Percentiles rank a stretch among this genome's conserved stretches.
Evolutionary conservation across 2,888 invertebrate genomes (phyloP).

Genomic region (Argynnis bischoffii): DNA sequence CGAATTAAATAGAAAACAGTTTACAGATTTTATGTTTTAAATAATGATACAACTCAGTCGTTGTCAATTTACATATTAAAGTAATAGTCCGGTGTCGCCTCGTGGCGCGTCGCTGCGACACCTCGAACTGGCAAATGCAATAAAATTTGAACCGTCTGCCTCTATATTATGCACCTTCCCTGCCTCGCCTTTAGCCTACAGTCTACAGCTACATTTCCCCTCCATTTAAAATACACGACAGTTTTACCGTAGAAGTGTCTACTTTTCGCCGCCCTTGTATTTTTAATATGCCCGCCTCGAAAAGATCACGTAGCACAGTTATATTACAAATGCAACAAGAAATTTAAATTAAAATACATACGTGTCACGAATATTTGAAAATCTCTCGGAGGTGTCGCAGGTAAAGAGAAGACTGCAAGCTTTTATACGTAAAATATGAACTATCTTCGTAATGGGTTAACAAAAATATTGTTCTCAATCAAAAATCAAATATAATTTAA

Average conservation of each 20-base stretch:
- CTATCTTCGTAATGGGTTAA: too few relatives aligned
- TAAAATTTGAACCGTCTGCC: conserved; percentile 8
- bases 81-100: neutral
- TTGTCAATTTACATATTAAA: neutral
- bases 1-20: too few relatives aligned
- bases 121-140: conserved; percentile 1
- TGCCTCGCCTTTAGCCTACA: conserved; percentile 17
- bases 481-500: too few relatives aligned
- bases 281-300: conserved; percentile 24
- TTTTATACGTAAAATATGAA: neutral
- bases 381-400: conserved; percentile 7
- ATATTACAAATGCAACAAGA: conserved; percentile 26
- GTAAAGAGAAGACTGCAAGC: neutral
- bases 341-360: conserved; percentile 31
- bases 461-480: too few relatives aligned
- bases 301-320: conserved; percentile 17
- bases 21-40: too few relatives aligned
- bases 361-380: conserved; percentile 30
- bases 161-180: conserved; percentile 6
- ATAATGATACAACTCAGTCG: too few relatives aligned
- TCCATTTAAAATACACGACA: conserved; percentile 26
- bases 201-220: conserved; percentile 31
- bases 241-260: conserved; percentile 15
- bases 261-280: conserved; percentile 23
- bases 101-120: neutral